Evolutionary conservation across 2,888 invertebrate genomes (phyloP).

Genomic region (Brachypalpus laphriformis): DNA sequence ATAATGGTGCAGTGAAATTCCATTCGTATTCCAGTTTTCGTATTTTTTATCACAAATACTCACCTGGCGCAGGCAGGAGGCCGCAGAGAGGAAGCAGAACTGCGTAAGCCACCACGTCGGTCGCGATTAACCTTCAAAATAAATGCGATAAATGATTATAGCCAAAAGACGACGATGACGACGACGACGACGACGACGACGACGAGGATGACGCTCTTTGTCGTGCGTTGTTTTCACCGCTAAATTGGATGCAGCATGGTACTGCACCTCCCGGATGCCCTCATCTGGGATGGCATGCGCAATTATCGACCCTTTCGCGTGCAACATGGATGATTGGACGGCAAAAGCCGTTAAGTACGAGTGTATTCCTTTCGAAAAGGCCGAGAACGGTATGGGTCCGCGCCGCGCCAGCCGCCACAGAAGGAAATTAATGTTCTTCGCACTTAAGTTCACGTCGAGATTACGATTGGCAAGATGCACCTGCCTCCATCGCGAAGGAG

Average conservation of each 20-base stretch:
- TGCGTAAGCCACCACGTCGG: conserved; percentile 62
- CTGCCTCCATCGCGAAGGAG: conserved; percentile 71
- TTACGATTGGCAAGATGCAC: conserved; percentile 73
- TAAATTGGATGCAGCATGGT: conserved; percentile 60
- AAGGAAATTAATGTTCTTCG: conserved; percentile 73
- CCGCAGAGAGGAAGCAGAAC: conserved; percentile 14
- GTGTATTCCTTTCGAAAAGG: conserved; percentile 45
- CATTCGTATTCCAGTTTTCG: conserved; percentile 62
- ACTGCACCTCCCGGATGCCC: background rate
- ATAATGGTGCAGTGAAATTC: conserved; percentile 69
- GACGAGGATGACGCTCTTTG: conserved; percentile 49
- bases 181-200: background rate
- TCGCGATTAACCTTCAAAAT: conserved; percentile 74
- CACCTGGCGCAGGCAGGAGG: conserved; percentile 62
- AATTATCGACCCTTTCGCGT: conserved; percentile 73
- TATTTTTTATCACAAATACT: conserved; percentile 59
- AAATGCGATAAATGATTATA: conserved; percentile 73
- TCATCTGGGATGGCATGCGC: conserved; percentile 59
- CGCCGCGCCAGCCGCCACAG: background rate
- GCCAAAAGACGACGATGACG: conserved; percentile 30
- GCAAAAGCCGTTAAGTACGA: conserved; percentile 70
- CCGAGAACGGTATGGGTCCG: conserved; percentile 67
- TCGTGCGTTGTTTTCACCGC: conserved; percentile 69
- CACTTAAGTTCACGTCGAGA: conserved; percentile 74
- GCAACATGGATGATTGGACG: conserved; percentile 72